Evolutionary conservation across 2,888 invertebrate species (phyloP), one percentile per base, ranked within the genome.

Genomic region (Achlya flavicornis): DNA sequence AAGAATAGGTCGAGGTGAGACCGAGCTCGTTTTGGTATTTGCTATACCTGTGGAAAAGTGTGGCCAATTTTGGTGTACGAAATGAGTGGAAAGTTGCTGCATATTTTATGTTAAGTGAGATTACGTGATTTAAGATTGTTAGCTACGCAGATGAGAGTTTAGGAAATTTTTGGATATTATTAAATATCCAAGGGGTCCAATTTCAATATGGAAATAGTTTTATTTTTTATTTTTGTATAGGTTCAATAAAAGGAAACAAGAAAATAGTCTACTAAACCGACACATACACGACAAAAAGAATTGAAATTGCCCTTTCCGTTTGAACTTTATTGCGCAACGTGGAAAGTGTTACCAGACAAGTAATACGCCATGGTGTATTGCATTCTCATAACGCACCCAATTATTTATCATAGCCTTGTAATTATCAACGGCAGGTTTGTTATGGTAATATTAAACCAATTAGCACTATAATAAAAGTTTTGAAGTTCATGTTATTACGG

Each of bases 271-370:
- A 35, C 35, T 6, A 35, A 35, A 35, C 7, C 7, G 35, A 16
- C 48, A 16, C 5, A 7, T 6, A 8, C 14, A 48, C 6, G 16
- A 6, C 48, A 16, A 1, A 16, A 48, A 48, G 8, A 43, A 43
- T 35, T 12, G 0, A 41, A 41, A 7, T 41, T n/a, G 59, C 57
- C 53, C 57, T 53, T 62, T 57, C 59, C 38, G 11, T 33, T 32
- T 35, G 41, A 35, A 57, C 63, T 66, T 63, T 61, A 58, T 74
- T 74, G 64, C 69, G 66, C 63, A 72, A 80, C 74, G 65, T 75
- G 71, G 75, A 80, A 78, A 80, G 77, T 78, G 71, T 73, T 68
- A 67, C 68, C 68, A 66, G 32, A 38, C 11, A 16, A 35, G 53
- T 19, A n/a, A 57, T 35, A 35, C 19, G 11, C 61, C 12, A 35